Conservation (phyloP, 2,797 vertebrate species). For the Sebastolobus alascanus region DNA sequence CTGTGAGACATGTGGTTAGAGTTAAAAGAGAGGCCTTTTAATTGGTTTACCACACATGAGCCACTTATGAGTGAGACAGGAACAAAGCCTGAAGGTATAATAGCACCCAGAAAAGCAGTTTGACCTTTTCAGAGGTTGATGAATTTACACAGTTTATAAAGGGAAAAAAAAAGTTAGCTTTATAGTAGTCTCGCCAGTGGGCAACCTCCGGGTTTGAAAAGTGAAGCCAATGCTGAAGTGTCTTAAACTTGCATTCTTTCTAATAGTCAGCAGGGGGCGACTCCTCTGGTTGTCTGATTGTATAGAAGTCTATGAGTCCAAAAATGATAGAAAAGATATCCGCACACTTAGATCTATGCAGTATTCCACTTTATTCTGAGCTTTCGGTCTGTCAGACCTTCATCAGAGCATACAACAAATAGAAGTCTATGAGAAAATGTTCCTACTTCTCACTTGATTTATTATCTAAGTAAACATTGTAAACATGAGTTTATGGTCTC, state of each 20-base stretch:
- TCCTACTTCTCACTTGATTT: no score
- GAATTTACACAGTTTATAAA: background rate
- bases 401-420: no score
- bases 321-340: no score
- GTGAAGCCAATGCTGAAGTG: no score
- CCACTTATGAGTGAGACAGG: conserved; percentile 25
- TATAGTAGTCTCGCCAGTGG: background rate
- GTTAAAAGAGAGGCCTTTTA: conserved; percentile 30
- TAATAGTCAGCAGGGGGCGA: background rate
- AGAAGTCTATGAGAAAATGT: no score
- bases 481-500: no score
- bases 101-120: background rate
- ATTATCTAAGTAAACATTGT: no score
- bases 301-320: no score
- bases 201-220: background rate
- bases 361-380: no score
- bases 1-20: conserved; percentile 31
- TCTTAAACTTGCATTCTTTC: background rate
- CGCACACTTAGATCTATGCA: no score
- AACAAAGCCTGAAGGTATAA: conserved; percentile 22
- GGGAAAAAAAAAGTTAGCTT: background rate
- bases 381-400: no score
- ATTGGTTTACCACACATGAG: conserved; percentile 46
- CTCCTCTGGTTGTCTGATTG: background rate
- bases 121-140: conserved; percentile 13